These are phyloP conservation scores for Amphiprion percula DNA, from an alignment of 2,113 vertebrate species.

Conservation along the genomic window DNA sequence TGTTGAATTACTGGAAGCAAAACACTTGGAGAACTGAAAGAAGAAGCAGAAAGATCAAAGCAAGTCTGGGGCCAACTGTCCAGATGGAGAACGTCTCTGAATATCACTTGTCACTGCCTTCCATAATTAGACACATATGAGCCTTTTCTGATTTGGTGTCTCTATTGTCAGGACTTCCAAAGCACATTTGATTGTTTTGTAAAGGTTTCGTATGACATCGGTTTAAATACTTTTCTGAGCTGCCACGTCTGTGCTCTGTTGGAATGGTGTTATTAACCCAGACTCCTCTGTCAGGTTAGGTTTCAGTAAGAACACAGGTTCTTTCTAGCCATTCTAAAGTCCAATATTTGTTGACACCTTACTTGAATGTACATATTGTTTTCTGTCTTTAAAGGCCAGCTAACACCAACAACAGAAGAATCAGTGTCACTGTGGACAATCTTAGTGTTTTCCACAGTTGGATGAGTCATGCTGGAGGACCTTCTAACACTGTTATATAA, in stretches of 20 bases:
- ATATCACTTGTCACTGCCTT: constrained; percentile 10
- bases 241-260: too few species aligned
- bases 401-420: background rate
- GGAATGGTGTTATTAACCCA: background rate
- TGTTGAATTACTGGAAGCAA: background rate
- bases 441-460: too few species aligned
- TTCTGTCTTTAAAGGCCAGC: background rate
- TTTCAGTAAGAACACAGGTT: too few species aligned
- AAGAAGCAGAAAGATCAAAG: constrained; percentile 25
- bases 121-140: background rate
- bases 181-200: background rate
- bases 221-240: background rate
- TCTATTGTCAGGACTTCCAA: constrained; percentile 6
- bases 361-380: background rate
- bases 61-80: constrained; percentile 17
- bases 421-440: background rate
- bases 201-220: background rate
- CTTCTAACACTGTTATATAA: background rate
- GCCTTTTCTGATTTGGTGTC: background rate
- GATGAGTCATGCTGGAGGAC: too few species aligned
- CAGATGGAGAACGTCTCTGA: constrained; percentile 34
- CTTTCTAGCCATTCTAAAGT: background rate
- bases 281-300: too few species aligned
- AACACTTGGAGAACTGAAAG: background rate
- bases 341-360: constrained; percentile 7